Evolutionary conservation across 1,140 invertebrate species (phyloP), one percentile per base, ranked within the genome.

Genomic region (Glossosoma conforme): DNA sequence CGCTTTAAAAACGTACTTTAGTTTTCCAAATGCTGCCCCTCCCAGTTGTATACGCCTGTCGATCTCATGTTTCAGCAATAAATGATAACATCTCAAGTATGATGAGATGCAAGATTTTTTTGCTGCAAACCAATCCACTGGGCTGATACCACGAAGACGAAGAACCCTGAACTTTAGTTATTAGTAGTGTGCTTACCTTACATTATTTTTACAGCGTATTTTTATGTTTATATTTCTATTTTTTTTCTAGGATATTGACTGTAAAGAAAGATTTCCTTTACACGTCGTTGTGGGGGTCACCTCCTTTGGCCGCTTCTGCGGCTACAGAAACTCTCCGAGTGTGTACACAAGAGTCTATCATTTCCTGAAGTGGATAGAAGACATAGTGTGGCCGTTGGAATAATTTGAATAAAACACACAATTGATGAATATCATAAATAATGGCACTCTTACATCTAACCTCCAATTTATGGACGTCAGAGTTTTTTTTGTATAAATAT

Each of bases 301-400:
- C 1, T 82, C 80, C 35, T 82, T 78, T 60, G 80, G 79, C 5
- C 73, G 70, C 53, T 67, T 65, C 21, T 82, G 80, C 58, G 79
- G 70, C 18, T 58, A 69, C 2, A 64, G 67, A n/a, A 60, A 70
- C 40, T 61, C 69, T 28, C 75, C 82, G 2, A 80, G 80, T 3
- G 70, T 85, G 17, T 85, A 85, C 52, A 84, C 80, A 0, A 69
- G 79, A 37, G 74, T 84, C 3, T 75, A 77, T 2, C 64, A 77
- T n/a, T 84, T 76, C 58, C 49, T 84, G n/a, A 70, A 76, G 30
- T 86, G 82, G 82, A 83, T 86, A 44, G 68, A 78, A 52, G 46
- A 58, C 30, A 68, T 74, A 36, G 74, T 77, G 6, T 77, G 75
- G 75, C 64, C 67, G n/a, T n/a, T n/a, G n/a, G n/a, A n/a, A n/a